Percentiles rank a stretch among this genome's conserved stretches.
phyloP scores from a whole-genome alignment of 2,888 invertebrate genomes.

The Spodoptera exigua region DNA sequence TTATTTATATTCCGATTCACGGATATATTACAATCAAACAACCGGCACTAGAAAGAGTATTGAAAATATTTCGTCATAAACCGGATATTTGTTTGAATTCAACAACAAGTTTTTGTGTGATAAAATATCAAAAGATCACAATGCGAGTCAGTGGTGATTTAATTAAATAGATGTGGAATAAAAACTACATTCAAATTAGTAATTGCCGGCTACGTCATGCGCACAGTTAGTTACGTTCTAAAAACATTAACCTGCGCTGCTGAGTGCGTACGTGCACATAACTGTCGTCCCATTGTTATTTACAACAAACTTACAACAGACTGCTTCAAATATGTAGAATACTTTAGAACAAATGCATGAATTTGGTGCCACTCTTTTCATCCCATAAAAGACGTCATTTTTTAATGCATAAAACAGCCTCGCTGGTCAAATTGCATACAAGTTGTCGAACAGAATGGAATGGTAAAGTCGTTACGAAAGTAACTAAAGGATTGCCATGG shows the following conservation, averaged over 20 bases:
- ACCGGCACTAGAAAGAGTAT: too few relatives aligned
- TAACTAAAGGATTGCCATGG: too few relatives aligned
- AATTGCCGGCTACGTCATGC: conserved; percentile 6
- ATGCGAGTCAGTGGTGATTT: background rate
- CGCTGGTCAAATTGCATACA: too few relatives aligned
- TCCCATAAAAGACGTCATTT: conserved; percentile 2
- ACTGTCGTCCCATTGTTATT: conserved; percentile 7
- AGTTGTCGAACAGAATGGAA: too few relatives aligned
- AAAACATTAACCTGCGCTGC: conserved; percentile 11
- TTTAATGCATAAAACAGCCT: too few relatives aligned
- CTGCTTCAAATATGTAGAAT: background rate
- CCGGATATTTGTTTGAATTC: too few relatives aligned
- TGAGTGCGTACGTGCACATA: background rate
- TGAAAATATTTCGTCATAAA: too few relatives aligned
- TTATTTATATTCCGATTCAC: too few relatives aligned
- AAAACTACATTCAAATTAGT: background rate
- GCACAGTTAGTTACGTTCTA: conserved; percentile 28
- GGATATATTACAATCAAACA: too few relatives aligned
- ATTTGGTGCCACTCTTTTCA: background rate
- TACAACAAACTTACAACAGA: conserved; percentile 1
- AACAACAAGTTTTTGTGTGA: too few relatives aligned
- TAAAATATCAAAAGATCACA: background rate
- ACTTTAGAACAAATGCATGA: background rate
- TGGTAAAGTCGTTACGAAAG: too few relatives aligned
- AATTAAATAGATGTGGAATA: conserved; percentile 2